These are phyloP conservation scores for Eremobia ochroleuca DNA, from an alignment of 2,888 invertebrate genomes.

Conservation along the genomic window DNA sequence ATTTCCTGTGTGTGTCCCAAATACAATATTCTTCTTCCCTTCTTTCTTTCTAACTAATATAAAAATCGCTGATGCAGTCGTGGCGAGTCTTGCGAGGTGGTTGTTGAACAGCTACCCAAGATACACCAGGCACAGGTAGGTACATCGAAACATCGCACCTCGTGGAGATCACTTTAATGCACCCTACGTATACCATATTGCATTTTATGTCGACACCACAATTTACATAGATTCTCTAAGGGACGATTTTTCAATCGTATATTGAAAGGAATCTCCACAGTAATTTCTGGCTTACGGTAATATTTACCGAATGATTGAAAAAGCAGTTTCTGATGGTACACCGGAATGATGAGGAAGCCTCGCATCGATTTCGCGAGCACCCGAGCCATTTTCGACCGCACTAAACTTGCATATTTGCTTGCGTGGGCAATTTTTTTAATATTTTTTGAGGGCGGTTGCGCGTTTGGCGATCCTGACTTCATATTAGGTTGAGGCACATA, in stretches of 20 bases:
- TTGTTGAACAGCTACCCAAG: background rate
- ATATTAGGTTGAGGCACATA: background rate
- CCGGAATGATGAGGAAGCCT: conserved; percentile 27
- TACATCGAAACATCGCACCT: background rate
- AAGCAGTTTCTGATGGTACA: conserved; percentile 9
- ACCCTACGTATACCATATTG: too few relatives aligned
- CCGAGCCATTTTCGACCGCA: conserved; percentile 43
- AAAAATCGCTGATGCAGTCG: background rate
- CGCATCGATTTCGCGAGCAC: conserved; percentile 13
- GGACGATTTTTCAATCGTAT: background rate
- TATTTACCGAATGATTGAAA: conserved; percentile 30
- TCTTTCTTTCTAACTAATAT: background rate
- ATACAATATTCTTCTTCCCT: background rate
- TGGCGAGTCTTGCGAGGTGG: background rate
- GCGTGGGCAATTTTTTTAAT: conserved; percentile 12
- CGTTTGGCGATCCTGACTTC: background rate
- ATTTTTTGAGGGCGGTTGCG: conserved; percentile 15
- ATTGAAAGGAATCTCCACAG: background rate
- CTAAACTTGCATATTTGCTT: conserved; percentile 48
- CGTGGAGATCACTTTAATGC: background rate
- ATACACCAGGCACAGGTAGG: background rate
- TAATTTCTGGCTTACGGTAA: background rate
- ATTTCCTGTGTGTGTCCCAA: background rate
- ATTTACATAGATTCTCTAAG: background rate
- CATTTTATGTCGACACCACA: background rate